Base-by-base conservation (phyloP, 2,113 vertebrate species). In the Deroptyus accipitrinus region DNA sequence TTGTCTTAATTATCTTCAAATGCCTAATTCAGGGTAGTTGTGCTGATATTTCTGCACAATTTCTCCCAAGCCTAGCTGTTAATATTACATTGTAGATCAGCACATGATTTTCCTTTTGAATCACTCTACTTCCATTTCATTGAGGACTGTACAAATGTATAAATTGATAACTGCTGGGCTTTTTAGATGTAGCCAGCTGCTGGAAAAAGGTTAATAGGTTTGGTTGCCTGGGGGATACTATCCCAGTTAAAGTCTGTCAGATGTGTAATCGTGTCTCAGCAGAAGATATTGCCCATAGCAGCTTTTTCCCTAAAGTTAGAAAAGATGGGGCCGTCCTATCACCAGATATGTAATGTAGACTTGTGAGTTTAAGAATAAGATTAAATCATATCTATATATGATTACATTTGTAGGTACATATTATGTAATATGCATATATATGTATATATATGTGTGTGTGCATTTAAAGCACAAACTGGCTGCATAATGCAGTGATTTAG, bases 201-300 rank as follows among this genome's bases (percentile, higher is more conserved):
- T 95, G 44, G 55, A 87, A 66, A 95, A 97, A 95, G 85, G 88
- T 96, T 96, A 96, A 95, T 95, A 89, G 63, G 74, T 96, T 97
- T 95, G 77, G 72, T 93, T 97, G 81, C 90, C 92, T 94, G 75
- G 68, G 68, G 88, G 70, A 90, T 88, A 88, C 55, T 86, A n/a
- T 87, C 92, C 70, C 66, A 83, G 64, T 79, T 93, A 59, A 92
- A 76, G 86, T 87, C 86, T 87, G 51, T 94, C 92, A 95, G 81
- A 81, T 89, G 30, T 83, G 81, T 96, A 91, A 93, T 86, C 83
- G 78, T 87, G 66, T 92, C 82, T 93, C 70, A 84, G 44, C 19
- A 92, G 70, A 95, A 89, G 67, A 90, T 84, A 83, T 27, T 68
- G 67, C 37, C 46, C 61, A 37, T 20, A 81, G 64, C 16, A 73